Percentiles rank a stretch among this genome's conserved stretches.
Evolutionary conservation across 64 coral and sea anemone genomes (phyloP).

Genomic region (Orbicella faveolata): DNA sequence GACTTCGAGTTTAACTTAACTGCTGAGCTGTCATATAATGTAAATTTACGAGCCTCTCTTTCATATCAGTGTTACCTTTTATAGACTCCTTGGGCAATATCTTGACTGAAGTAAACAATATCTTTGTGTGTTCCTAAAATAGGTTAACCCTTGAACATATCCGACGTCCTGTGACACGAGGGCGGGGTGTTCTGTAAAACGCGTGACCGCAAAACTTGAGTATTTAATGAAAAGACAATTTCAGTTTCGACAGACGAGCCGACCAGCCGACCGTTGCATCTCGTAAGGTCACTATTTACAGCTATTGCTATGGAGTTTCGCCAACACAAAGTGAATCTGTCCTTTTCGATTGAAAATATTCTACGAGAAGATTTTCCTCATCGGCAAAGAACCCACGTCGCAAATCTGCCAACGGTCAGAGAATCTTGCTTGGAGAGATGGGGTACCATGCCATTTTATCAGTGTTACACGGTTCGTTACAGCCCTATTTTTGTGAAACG

Average conservation of each 20-base stretch:
- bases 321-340: conserved; percentile 4
- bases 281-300: not conserved
- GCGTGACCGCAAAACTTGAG: not conserved
- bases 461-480: conserved; percentile 2
- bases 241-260: conserved; percentile 9
- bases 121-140: not conserved
- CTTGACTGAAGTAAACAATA: not conserved
- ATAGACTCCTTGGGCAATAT: not conserved
- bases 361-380: conserved; percentile 20
- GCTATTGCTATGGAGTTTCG: not conserved
- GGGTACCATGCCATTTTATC: not conserved
- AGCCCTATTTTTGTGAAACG: conserved; percentile 18
- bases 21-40: not conserved
- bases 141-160: not conserved
- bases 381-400: no score
- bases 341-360: conserved; percentile 30
- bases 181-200: not conserved
- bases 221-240: not conserved
- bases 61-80: not conserved
- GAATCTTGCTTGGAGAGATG: not conserved
- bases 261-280: not conserved
- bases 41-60: not conserved
- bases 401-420: not conserved
- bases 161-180: not conserved
- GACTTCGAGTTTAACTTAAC: not conserved